Percentiles rank a stretch among this genome's conserved stretches.
These are phyloP conservation scores for Mylabris sibirica DNA, from an alignment of 2,888 invertebrate genomes.

Conservation along the genomic window DNA sequence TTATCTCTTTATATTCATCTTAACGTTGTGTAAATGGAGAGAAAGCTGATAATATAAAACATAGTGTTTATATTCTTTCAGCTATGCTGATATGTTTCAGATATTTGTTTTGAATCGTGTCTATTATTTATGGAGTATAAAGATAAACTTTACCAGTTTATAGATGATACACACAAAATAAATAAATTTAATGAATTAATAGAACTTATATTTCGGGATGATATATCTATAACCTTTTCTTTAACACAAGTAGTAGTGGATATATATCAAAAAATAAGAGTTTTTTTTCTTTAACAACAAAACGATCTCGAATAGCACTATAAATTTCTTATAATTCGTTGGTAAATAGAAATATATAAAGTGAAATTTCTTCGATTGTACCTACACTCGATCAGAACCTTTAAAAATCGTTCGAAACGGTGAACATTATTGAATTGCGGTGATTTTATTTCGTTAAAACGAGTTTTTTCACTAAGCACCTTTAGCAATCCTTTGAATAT, in stretches of 20 bases:
- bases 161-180: not conserved
- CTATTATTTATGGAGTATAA: slow-evolving; percentile 29
- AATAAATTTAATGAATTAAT: not conserved
- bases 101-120: slow-evolving; percentile 23
- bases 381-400: not conserved
- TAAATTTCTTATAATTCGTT: not conserved
- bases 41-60: slow-evolving; percentile 36
- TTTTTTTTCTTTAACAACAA: too few relatives aligned
- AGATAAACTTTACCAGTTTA: slow-evolving; percentile 22
- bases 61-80: slow-evolving; percentile 42
- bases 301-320: not conserved
- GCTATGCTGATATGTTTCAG: slow-evolving; percentile 38
- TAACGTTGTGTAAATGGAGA: slow-evolving; percentile 34
- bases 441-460: not conserved
- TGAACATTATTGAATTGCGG: slow-evolving; percentile 1
- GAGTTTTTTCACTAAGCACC: not conserved
- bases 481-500: not conserved
- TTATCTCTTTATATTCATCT: slow-evolving; percentile 43
- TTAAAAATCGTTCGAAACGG: not conserved
- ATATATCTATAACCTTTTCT: too few relatives aligned
- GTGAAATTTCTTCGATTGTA: not conserved
- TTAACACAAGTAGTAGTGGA: not conserved
- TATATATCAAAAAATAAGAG: too few relatives aligned
- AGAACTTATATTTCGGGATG: not conserved
- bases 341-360: not conserved